Evolutionary conservation across 2,888 invertebrate species (phyloP), one percentile per base, ranked within the genome.

Genomic region (Aporophyla nigra): DNA sequence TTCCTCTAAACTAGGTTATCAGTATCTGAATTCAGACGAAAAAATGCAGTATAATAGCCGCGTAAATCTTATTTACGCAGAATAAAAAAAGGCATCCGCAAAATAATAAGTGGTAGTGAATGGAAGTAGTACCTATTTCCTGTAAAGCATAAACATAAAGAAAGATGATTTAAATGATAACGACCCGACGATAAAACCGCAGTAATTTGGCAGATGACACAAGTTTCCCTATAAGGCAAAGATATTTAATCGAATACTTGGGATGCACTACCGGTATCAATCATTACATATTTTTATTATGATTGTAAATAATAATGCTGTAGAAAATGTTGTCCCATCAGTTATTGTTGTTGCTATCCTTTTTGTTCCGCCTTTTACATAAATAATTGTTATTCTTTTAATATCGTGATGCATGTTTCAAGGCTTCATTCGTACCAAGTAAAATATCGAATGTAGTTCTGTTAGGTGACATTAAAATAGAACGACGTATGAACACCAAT

Each of bases 391-490:
- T 56, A 5, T 24, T 46, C 21, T n/a, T 54, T 53, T 33, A 51
- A 21, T 10, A 12, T 19, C 54, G 27, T 74, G 21, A 56, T 21
- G 12, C n/a, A 61, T 19, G 2, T 62, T 62, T 69, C 71, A 69
- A 79, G 73, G 72, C 16, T 66, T 40, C 40, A 58, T 62, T 74
- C 5, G 12, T 19, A 54, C 12, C 40, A 5, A 46, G 33, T 66
- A 24, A 70, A 69, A 53, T 58, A 74, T 68, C 19, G 81, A 73
- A 40, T 73, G 56, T 73, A 56, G 65, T 70, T 49, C n/a, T 62
- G 56, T 33, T 21, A 54, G 46, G 53, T 27, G 58, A 54, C 72
- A 54, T 70, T 58, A 21, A 69, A n/a, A 46, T 33, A 56, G 58
- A 67, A 51, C 27, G 21, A 54, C 49, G n/a, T 49, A 54, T 19